phyloP scores from a whole-genome alignment of 2,888 invertebrate genomes.

The Pseudoips prasinana region DNA sequence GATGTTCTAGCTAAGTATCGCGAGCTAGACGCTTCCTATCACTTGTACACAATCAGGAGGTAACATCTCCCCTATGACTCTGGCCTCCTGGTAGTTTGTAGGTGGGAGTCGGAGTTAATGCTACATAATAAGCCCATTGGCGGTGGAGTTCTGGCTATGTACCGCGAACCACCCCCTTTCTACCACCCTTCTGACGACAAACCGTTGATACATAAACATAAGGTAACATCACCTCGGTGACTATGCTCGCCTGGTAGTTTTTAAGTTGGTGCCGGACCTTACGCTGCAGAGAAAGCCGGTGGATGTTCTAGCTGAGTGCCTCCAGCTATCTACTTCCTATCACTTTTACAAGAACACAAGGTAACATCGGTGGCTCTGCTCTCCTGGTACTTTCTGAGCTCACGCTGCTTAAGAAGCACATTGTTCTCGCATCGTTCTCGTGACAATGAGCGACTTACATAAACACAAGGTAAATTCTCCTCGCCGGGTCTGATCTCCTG shows the following conservation, averaged over 20 bases:
- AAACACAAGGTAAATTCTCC: too few relatives aligned
- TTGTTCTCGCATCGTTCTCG: too few relatives aligned
- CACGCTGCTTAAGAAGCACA: too few relatives aligned
- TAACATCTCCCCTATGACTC: too few relatives aligned
- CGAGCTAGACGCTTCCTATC: too few relatives aligned
- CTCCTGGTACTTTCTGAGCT: too few relatives aligned
- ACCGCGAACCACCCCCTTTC: constrained; percentile 90
- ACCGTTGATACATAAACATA: constrained; percentile 42
- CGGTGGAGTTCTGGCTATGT: constrained; percentile 90
- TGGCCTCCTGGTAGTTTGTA: neutral
- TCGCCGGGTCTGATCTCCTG: too few relatives aligned
- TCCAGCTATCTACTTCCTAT: constrained; percentile 89
- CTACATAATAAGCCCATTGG: constrained; percentile 88
- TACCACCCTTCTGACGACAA: constrained; percentile 91
- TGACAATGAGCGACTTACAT: too few relatives aligned
- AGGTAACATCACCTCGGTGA: constrained; percentile 30
- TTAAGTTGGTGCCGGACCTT: constrained; percentile 89
- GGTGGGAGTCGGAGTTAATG: constrained; percentile 92
- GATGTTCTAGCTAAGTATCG: too few relatives aligned
- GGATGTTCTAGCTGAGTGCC: constrained; percentile 91
- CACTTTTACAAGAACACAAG: constrained; percentile 76
- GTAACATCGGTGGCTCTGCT: too few relatives aligned
- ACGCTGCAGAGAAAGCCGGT: constrained; percentile 89
- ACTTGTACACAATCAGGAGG: too few relatives aligned
- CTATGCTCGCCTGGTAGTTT: too few relatives aligned